A percentile compares a stretch with the other conserved stretches of the same genome.
These are phyloP conservation scores for Syrmaticus mikado DNA, from an alignment of 2,113 vertebrate genomes.

Conservation along the genomic window DNA sequence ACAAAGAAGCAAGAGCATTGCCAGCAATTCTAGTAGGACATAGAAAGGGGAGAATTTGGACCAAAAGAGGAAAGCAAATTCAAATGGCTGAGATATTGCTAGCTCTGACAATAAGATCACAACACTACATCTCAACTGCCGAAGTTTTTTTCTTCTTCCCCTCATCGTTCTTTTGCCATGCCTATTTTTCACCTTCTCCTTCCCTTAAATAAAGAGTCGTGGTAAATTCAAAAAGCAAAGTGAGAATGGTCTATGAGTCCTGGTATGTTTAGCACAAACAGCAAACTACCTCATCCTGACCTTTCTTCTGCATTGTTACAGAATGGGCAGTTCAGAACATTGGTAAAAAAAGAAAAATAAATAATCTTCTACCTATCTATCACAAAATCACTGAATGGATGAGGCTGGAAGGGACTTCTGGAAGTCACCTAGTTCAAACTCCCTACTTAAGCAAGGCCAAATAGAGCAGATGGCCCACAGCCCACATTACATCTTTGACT, in stretches of 20 bases:
- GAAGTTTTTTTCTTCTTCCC: not conserved
- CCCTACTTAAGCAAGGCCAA: no score
- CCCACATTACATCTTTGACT: no score
- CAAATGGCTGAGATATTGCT: not conserved
- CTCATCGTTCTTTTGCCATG: not conserved
- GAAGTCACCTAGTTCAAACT: not conserved
- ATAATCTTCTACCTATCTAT: not conserved
- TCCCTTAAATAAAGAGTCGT: not conserved
- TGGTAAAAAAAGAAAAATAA: not conserved
- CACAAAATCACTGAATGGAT: not conserved
- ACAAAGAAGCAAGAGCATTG: not conserved
- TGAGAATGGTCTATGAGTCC: not conserved
- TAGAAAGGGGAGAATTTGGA: not conserved
- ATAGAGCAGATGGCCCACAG: no score
- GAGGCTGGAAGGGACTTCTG: not conserved
- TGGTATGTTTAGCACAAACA: not conserved
- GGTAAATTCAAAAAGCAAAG: not conserved
- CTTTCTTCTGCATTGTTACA: not conserved
- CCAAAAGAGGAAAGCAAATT: not conserved
- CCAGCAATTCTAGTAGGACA: not conserved
- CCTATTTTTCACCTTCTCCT: not conserved
- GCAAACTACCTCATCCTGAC: not conserved
- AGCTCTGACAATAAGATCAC: not conserved
- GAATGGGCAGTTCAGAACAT: not conserved
- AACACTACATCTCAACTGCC: not conserved